Evolutionary conservation across 2,888 invertebrate genomes (phyloP).

Genomic region (Creontiades dilutus): DNA sequence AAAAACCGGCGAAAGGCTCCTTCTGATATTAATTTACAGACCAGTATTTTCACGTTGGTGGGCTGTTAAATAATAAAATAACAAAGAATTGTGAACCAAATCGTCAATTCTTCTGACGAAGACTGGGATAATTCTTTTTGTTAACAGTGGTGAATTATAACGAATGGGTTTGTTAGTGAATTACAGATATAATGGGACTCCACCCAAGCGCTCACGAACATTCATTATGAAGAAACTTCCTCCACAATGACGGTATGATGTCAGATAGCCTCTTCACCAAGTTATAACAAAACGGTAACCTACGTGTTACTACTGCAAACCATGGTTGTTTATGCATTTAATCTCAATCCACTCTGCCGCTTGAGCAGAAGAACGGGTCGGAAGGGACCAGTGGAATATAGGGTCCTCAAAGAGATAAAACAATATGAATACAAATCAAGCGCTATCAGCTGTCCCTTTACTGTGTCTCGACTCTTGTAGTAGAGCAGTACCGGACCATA

Average conservation of each 20-base stretch:
- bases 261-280: background rate
- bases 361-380: background rate
- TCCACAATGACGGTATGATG: background rate
- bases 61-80: no score
- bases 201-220: background rate
- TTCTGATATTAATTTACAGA: no score
- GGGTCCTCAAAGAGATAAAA: constrained; percentile 62
- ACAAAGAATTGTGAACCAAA: no score
- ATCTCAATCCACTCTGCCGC: background rate
- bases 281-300: constrained; percentile 23
- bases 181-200: no score
- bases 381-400: background rate
- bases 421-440: constrained; percentile 71
- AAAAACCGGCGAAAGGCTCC: no score
- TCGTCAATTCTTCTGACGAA: no score
- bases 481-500: constrained; percentile 34
- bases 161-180: no score
- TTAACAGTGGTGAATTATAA: no score
- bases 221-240: background rate
- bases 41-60: no score
- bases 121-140: no score
- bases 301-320: constrained; percentile 32
- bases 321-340: background rate
- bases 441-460: constrained; percentile 56
- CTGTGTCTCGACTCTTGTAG: background rate